Base-by-base conservation (phyloP, 2,797 vertebrate genomes). In the Diceros bicornis region DNA sequence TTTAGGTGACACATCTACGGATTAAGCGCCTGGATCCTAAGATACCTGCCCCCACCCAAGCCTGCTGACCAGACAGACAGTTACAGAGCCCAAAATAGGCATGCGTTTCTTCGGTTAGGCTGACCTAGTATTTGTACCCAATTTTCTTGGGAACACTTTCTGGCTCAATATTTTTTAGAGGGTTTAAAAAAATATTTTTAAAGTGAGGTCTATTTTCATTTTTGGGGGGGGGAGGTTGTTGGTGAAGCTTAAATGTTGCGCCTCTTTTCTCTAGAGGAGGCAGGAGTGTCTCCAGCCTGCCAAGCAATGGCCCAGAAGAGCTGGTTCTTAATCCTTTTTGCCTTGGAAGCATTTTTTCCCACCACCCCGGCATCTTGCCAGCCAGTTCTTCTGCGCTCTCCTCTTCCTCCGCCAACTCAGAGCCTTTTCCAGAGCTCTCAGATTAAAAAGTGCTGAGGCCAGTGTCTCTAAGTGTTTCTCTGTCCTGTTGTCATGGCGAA, bases 361-460 rank as follows among this genome's bases (percentile, higher is more conserved):
- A 71, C 86, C 86, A 68, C 29, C 71, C 96, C 72, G 97, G 97
- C 92, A 96, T 97, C 97, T 97, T 95, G 91, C 94, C 94, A 97
- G 96, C 91, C 96, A 94, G 96, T 41, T 88, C 79, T 92, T 68
- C 97, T 2, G 34, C 64, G 72, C 34, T 59, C 52, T 94, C 77
- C 21, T 92, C 69, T 86, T 84, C 71, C 82, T 96, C 75, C 75
- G 91, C 92, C 34, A 5, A 55, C 86, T 93, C 3, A 3, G 85
- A 97, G 93, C 59, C 95, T 96, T 97, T 96, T 92, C 87, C 90
- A 96, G 83, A 89, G 94, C 96, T 82, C 97, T 98, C 94, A 44
- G 96, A 97, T 97, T 68, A 55, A 94, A 97, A 98, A 98, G 82
- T 97, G 97, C 97, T 98, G 97, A 97, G 97, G 16, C 75, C 83